Conservation (phyloP, 2,888 invertebrate species). For the Electrophaes corylata region DNA sequence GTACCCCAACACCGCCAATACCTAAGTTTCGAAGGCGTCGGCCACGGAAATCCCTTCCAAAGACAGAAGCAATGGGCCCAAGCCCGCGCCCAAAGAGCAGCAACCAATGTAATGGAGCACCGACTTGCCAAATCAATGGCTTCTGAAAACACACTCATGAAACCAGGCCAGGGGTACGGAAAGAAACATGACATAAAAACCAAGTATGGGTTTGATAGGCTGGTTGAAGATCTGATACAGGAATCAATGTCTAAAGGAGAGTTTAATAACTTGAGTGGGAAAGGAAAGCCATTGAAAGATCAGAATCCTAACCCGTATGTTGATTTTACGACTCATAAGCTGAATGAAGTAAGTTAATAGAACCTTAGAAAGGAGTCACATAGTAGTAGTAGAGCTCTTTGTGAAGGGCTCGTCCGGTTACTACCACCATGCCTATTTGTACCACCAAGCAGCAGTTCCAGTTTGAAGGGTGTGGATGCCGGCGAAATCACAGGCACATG, state of each 20-base stretch:
- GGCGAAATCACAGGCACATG: too few relatives aligned
- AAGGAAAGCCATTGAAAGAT: constrained; percentile 91
- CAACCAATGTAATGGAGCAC: constrained; percentile 86
- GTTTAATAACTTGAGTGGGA: constrained; percentile 92
- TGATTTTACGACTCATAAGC: constrained; percentile 93
- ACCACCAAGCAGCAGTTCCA: too few relatives aligned
- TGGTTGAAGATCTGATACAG: constrained; percentile 96
- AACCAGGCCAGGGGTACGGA: constrained; percentile 82
- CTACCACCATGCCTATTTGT: too few relatives aligned
- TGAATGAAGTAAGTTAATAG: constrained; percentile 86
- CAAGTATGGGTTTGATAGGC: constrained; percentile 92
- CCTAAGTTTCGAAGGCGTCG: constrained; percentile 90
- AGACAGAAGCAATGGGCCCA: constrained; percentile 91
- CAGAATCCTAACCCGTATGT: constrained; percentile 92
- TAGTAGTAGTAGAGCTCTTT: too few relatives aligned
- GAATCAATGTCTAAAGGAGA: constrained; percentile 96
- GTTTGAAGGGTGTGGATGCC: too few relatives aligned
- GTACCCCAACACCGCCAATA: constrained; percentile 95
- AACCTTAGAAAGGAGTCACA: background rate
- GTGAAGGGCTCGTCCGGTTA: too few relatives aligned
- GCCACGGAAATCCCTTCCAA: constrained; percentile 90
- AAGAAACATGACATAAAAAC: constrained; percentile 90
- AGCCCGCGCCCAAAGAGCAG: constrained; percentile 87
- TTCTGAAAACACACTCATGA: constrained; percentile 86
- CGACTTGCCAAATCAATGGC: constrained; percentile 85